Percentiles rank a stretch among this genome's conserved stretches.
Conservation (phyloP, 2,888 invertebrate species). For the Epistrophella euchroma region DNA sequence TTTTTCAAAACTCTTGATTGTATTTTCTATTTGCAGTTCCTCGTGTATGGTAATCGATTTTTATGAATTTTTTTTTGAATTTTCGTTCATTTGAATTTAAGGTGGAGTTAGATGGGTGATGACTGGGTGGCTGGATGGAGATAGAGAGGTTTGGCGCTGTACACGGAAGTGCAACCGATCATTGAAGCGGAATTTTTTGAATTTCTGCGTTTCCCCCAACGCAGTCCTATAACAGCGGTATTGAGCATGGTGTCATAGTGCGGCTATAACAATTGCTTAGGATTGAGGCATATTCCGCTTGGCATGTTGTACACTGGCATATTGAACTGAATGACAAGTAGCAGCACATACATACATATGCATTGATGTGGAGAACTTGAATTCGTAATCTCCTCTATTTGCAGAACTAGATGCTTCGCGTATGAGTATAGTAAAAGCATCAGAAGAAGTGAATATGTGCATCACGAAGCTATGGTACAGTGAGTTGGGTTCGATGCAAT, state of each 20-base stretch:
- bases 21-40: slow-evolving; percentile 70
- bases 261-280: slow-evolving; percentile 68
- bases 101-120: background rate
- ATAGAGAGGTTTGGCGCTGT: background rate
- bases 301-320: slow-evolving; percentile 63
- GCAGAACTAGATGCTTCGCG: slow-evolving; percentile 19
- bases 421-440: background rate
- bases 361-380: slow-evolving; percentile 66
- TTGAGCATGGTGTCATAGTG: slow-evolving; percentile 68
- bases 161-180: slow-evolving; percentile 69
- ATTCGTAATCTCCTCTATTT: slow-evolving; percentile 40
- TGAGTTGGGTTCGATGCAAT: slow-evolving; percentile 64
- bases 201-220: slow-evolving; percentile 40
- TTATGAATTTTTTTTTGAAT: slow-evolving; percentile 55
- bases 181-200: slow-evolving; percentile 69
- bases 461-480: slow-evolving; percentile 53
- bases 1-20: slow-evolving; percentile 53
- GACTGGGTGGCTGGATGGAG: background rate
- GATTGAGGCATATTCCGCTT: slow-evolving; percentile 48
- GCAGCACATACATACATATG: slow-evolving; percentile 51
- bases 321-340: slow-evolving; percentile 74
- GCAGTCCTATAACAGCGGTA: slow-evolving; percentile 27
- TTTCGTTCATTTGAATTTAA: slow-evolving; percentile 38
- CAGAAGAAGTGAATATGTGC: too few species aligned
- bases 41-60: slow-evolving; percentile 70